Evolutionary conservation across 1,140 invertebrate genomes (phyloP).

Genomic region (Lepidurus couesii): DNA sequence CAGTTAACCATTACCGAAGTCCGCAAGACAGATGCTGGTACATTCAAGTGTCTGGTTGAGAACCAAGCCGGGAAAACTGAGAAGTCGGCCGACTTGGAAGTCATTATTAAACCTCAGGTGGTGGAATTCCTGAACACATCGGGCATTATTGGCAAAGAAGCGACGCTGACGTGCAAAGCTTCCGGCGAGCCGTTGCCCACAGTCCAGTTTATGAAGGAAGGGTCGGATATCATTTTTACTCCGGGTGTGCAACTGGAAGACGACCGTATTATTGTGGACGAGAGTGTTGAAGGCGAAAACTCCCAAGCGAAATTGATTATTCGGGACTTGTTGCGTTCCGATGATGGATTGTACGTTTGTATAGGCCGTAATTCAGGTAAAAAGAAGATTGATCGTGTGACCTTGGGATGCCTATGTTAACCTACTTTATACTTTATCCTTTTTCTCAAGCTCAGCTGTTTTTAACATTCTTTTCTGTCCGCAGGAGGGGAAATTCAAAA

Average conservation of each 20-base stretch:
- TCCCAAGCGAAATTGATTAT: constrained; percentile 42
- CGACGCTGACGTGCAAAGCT: constrained; percentile 65
- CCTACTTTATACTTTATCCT: constrained; percentile 16
- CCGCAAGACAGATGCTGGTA: constrained; percentile 64
- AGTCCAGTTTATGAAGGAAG: constrained; percentile 59
- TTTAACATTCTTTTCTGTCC: neutral
- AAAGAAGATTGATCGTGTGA: constrained; percentile 29
- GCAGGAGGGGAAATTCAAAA: constrained; percentile 37
- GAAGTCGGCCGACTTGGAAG: constrained; percentile 56
- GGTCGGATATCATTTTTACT: constrained; percentile 37
- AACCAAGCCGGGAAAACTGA: constrained; percentile 65
- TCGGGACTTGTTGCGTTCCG: constrained; percentile 51
- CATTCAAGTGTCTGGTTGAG: constrained; percentile 73
- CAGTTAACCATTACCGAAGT: constrained; percentile 68
- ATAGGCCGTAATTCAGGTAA: constrained; percentile 63
- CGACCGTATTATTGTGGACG: constrained; percentile 41
- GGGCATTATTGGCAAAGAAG: constrained; percentile 55
- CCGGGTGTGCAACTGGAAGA: constrained; percentile 40
- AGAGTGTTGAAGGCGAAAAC: constrained; percentile 34
- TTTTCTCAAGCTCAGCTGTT: neutral
- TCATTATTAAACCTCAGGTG: constrained; percentile 70
- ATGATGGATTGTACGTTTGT: constrained; percentile 86
- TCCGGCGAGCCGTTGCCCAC: constrained; percentile 68
- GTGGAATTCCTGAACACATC: constrained; percentile 69
- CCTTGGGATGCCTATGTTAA: neutral